Evolutionary conservation across 2,888 invertebrate species (phyloP), one percentile per base, ranked within the genome.

Genomic region (Tenodera sinensis): DNA sequence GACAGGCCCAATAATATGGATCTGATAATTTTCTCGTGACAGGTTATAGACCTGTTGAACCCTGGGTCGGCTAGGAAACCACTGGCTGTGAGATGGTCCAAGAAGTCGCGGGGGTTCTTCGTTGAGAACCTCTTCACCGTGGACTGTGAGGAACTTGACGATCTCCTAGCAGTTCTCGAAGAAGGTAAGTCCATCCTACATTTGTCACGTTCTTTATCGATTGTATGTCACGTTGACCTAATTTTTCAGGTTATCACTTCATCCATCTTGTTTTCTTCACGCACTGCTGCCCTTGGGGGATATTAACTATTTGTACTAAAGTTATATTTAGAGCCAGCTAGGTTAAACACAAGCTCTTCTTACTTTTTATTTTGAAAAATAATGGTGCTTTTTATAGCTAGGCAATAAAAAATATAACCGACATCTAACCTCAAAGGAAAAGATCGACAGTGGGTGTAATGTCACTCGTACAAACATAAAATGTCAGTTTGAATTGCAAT

Each of bases 121-220:
- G 98, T 99, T 8, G 99, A 99, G 93, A 99, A 99, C 93, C 95
- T 98, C n/a, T 99, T 99, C 93, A 97, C 97, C 0, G 98, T 98
- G 0, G 98, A 98, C 92, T 99, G 99, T 92, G 98, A 98, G 93
- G 97, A 98, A 92, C 93, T 98, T 85, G 98, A 98, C 91, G 98
- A 99, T 93, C 94, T 99, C 89, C 95, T 98, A 92, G 98, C 98
- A 0, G 98, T 99, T 30, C 94, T 99, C 83, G 98, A 99, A 94
- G 99, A 99, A 95, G 99, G 98, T 97, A 92, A 92, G 92, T 89
- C 71, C 34, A 34, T 34, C 34, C 34, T 6, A 42, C 42, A 2
- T 42, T 42, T 42, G 42, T 2, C 27, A 71, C 9, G 6, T 30
- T 42, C 12, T 9, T 42, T 42, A 42, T 42, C 12, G 42, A 42